Evolutionary conservation across 1,140 invertebrate species (phyloP).

Genomic region (Aphis craccivora): DNA sequence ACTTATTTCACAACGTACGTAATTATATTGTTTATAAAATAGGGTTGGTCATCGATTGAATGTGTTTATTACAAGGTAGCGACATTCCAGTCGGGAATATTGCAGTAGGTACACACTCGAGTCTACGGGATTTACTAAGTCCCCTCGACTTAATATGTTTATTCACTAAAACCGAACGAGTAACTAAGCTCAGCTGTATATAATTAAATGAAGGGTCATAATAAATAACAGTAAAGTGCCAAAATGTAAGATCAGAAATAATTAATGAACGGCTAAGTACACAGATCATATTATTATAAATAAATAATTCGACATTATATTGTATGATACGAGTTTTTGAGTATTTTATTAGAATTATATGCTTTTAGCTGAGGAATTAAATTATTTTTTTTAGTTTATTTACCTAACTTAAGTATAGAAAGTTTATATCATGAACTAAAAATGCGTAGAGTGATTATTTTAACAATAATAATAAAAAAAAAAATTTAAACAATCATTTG

Average conservation of each 20-base stretch:
- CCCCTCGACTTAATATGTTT: slow-evolving; percentile 15
- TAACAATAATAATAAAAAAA: too few species aligned
- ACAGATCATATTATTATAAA: background rate
- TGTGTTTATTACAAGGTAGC: slow-evolving; percentile 12
- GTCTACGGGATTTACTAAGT: background rate
- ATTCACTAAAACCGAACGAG: slow-evolving; percentile 1
- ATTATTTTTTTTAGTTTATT: too few species aligned
- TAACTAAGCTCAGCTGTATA: slow-evolving; percentile 15
- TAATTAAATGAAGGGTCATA: background rate
- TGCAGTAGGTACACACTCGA: background rate
- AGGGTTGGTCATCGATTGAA: slow-evolving; percentile 1
- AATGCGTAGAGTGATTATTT: too few species aligned
- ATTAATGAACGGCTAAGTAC: slow-evolving; percentile 34
- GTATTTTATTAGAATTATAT: too few species aligned
- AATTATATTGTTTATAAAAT: slow-evolving; percentile 2
- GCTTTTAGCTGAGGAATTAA: too few species aligned
- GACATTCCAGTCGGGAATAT: background rate
- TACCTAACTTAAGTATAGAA: too few species aligned
- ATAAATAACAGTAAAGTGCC: slow-evolving; percentile 38
- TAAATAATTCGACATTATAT: background rate
- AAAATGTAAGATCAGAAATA: slow-evolving; percentile 34
- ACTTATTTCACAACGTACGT: background rate
- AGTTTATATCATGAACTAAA: too few species aligned
- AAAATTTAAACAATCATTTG: too few species aligned
- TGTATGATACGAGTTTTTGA: background rate